Evolutionary conservation across 2,888 invertebrate species (phyloP), one percentile per base, ranked within the genome.

Genomic region (Orgyia antiqua): DNA sequence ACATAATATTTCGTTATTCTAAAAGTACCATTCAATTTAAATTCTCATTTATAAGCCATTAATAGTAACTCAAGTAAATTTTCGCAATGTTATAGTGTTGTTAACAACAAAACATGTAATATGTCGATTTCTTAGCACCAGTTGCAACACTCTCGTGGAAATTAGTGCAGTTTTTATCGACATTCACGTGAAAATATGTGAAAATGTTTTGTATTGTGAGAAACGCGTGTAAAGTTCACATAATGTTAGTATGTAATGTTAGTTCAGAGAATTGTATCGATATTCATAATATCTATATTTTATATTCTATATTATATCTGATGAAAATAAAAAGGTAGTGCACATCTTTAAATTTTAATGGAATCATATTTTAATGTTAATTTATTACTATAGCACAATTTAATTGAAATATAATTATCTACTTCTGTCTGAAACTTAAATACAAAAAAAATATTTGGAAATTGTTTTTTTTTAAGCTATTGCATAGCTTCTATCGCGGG

Each of bases 121-220:
- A 46, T 61, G 56, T 68, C 61, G 66, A 73, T 75, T 61, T 64
- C 58, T 60, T 58, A 52, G 41, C 12, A 26, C 47, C 55, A 58
- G 40, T 33, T 25, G 34, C 47, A 48, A 66, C 69, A 64, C 57
- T 25, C 58, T 56, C 71, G 68, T 61, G 63, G 63, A 69, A 78
- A 74, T 60, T 62, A 65, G 56, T 52, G 53, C 51, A 41, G 57
- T 77, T 83, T 82, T 78, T 77, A 63, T 53, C 38, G 49, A 38
- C 46, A 45, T 58, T 66, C 56, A 45, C 68, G 71, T 58, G 71
- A 73, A 84, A 78, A 79, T 74, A 64, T 75, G 79, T 80, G 80
- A 80, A 79, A 82, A 82, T 68, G 67, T 63, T 66, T 64, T 68
- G 66, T 64, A 56, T 36, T 76, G 80, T 84, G 83, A 61, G 84